Evolutionary conservation across 2,113 vertebrate genomes (phyloP), one percentile per base, ranked within the genome.

Genomic region (Eulemur rufifrons): DNA sequence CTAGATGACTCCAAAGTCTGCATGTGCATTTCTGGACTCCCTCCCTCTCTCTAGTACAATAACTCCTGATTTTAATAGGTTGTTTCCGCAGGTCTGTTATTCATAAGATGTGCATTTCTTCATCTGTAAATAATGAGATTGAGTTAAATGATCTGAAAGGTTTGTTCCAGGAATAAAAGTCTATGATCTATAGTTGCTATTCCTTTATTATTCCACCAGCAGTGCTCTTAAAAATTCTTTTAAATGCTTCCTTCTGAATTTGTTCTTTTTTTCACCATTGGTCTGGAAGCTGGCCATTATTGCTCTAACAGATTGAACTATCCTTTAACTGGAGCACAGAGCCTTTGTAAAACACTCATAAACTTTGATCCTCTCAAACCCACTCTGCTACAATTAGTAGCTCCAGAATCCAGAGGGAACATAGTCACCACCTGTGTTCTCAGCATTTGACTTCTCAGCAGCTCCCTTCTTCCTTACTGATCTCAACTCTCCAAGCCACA

Each of bases 81-180:
- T 92, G 59, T 88, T 94, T 96, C 47, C 52, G 10, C 21, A 94
- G 71, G 25, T 90, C 85, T 82, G 34, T 94, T 97, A 84, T 50
- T 94, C 81, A 54, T 82, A 95, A 74, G 61, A 90, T 54, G 15
- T 88, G 25, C 80, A 90, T 96, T 97, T 94, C 85, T 94, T 96
- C 71, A 63, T 90, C 76, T 95, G 66, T 92, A 96, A 86, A 83
- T 76, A 97, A 83, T 97, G 52, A 76, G 32, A 89, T 92, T 92
- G 85, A 69, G 93, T 94, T 89, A 96, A 95, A 95, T 95, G 37
- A 95, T 92, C 80, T 94, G 50, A 74, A 83, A 93, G 3, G 29
- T 89, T 94, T 95, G 89, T 93, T 95, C 83, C 78, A 74, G 50
- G 54, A 95, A 91, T 95, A 81, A 97, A 97, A 80, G 37, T 86